phyloP scores from a whole-genome alignment of 2,797 vertebrate species.

The Spinibarbus caldwelli region DNA sequence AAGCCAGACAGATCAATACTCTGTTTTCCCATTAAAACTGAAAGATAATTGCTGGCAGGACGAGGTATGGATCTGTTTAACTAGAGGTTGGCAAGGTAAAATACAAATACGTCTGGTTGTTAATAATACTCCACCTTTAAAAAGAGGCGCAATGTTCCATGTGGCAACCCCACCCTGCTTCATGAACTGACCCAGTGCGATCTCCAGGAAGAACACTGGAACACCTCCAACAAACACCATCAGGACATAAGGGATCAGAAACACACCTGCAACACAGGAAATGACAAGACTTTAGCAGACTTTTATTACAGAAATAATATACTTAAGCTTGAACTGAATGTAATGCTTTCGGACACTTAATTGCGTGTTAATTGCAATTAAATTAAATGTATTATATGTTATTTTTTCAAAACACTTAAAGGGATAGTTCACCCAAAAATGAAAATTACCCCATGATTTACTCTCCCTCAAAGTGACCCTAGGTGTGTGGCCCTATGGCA shows the following conservation, averaged over 20 bases:
- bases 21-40: slow-evolving; percentile 30
- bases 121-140: slow-evolving; percentile 81
- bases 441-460: not conserved
- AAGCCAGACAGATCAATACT: slow-evolving; percentile 19
- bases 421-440: too few relatives aligned
- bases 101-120: not conserved
- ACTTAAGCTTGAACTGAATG: not conserved
- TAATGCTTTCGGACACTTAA: not conserved
- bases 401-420: not conserved
- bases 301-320: not conserved
- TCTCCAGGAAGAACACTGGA: slow-evolving; percentile 93
- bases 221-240: slow-evolving; percentile 90
- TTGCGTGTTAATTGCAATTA: too few relatives aligned
- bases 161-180: slow-evolving; percentile 90
- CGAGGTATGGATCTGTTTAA: slow-evolving; percentile 11
- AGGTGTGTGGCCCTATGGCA: not conserved
- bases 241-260: slow-evolving; percentile 90
- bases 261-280: slow-evolving; percentile 80
- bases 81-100: not conserved
- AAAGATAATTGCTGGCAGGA: not conserved
- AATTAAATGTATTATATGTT: not conserved
- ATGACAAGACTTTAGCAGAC: not conserved
- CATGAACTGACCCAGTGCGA: slow-evolving; percentile 93
- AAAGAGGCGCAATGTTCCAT: slow-evolving; percentile 92
- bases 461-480: not conserved